These are phyloP conservation scores for Rhogogaster chlorosoma DNA, from an alignment of 2,888 invertebrate genomes.

Conservation along the genomic window DNA sequence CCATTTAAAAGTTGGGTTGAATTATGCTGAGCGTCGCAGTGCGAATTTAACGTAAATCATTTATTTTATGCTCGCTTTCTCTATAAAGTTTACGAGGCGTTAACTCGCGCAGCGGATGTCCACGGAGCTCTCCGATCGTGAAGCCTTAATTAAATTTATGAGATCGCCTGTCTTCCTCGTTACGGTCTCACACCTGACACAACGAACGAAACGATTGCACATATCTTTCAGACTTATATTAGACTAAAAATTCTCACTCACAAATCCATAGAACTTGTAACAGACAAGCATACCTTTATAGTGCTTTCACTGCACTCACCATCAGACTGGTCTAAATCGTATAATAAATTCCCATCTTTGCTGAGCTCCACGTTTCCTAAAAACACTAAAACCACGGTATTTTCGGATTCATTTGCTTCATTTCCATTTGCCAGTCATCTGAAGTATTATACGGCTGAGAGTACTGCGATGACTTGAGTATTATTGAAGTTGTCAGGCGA, in stretches of 20 bases:
- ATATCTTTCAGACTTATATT: slow-evolving; percentile 27
- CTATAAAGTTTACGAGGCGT: slow-evolving; percentile 45
- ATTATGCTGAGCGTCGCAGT: slow-evolving; percentile 26
- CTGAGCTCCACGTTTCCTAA: not conserved
- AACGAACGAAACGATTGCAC: not conserved
- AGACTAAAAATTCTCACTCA: not conserved
- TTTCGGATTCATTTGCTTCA: not conserved
- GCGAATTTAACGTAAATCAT: slow-evolving; percentile 33
- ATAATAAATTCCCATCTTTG: not conserved
- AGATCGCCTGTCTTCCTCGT: slow-evolving; percentile 43
- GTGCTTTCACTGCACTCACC: not conserved
- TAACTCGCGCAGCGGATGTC: slow-evolving; percentile 43
- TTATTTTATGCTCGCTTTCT: slow-evolving; percentile 42
- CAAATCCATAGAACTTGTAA: slow-evolving; percentile 9
- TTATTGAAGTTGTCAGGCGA: not conserved
- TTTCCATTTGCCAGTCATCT: not conserved
- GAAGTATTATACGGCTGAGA: not conserved
- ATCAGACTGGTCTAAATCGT: not conserved
- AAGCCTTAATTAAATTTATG: slow-evolving; percentile 47
- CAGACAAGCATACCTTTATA: not conserved
- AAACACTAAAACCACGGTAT: not conserved
- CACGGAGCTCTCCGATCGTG: slow-evolving; percentile 37
- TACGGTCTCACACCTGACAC: slow-evolving; percentile 39
- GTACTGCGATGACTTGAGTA: not conserved
- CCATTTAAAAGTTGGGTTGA: slow-evolving; percentile 24